Percentiles rank a stretch among this genome's conserved stretches.
Conservation (phyloP, 1,140 invertebrate species). For the Trichonephila clavipes region DNA sequence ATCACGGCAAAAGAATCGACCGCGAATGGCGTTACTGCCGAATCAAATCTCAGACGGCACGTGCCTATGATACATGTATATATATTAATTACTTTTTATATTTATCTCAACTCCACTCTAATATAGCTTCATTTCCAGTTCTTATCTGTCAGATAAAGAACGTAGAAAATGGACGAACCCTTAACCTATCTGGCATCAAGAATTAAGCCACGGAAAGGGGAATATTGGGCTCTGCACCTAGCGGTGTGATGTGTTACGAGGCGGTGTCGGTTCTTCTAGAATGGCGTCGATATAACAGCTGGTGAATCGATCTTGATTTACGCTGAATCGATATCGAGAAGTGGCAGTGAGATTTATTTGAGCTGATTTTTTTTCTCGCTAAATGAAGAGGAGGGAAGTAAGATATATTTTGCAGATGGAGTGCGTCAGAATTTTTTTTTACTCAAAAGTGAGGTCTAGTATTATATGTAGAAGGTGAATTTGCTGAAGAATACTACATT, state of each 20-base stretch:
- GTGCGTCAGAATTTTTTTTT: neutral
- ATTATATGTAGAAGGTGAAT: neutral
- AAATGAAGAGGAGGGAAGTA: neutral
- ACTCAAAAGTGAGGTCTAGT: neutral
- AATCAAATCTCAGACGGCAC: slow-evolving; percentile 56
- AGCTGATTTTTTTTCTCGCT: neutral
- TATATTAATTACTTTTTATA: slow-evolving; percentile 31
- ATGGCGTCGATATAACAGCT: neutral
- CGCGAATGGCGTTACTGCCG: neutral
- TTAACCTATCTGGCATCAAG: slow-evolving; percentile 15
- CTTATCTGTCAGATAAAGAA: slow-evolving; percentile 12
- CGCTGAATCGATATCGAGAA: slow-evolving; percentile 2
- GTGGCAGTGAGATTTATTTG: slow-evolving; percentile 9
- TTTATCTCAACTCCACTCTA: slow-evolving; percentile 45
- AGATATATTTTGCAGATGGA: neutral
- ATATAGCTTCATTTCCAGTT: neutral
- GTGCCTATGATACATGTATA: neutral
- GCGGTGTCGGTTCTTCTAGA: neutral
- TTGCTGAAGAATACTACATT: neutral
- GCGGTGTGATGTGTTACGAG: neutral
- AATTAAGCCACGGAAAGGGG: neutral
- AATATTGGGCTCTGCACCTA: neutral
- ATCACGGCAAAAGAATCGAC: neutral
- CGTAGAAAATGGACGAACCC: neutral
- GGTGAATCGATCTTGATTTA: slow-evolving; percentile 15